Conservation (phyloP, 2,797 vertebrate genomes). For the Babyrousa celebensis region DNA sequence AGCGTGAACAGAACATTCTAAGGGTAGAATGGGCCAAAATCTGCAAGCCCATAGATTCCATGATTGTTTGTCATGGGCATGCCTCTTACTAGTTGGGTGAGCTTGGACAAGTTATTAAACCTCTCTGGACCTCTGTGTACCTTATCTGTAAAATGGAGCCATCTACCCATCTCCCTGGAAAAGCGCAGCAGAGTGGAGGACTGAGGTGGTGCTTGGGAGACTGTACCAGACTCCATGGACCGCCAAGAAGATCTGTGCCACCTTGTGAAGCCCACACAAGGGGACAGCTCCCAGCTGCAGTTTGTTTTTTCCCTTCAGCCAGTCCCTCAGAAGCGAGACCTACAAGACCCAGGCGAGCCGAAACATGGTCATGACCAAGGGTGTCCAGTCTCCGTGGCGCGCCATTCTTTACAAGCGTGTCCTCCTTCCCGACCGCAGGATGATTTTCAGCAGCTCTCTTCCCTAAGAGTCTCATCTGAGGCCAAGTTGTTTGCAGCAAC, state of each 20-base stretch:
- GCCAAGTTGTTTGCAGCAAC: background rate
- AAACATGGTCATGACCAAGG: background rate
- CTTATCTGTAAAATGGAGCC: constrained; percentile 67
- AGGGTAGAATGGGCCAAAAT: background rate
- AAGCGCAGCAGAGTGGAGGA: background rate
- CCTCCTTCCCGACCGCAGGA: background rate
- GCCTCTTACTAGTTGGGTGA: constrained; percentile 64
- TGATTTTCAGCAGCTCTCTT: constrained; percentile 49
- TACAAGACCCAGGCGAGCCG: background rate
- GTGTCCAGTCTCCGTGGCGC: background rate
- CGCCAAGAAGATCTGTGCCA: constrained; percentile 7
- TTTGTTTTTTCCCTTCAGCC: background rate
- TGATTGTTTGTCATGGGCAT: background rate
- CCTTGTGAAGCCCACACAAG: background rate
- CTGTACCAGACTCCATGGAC: rapidly evolving
- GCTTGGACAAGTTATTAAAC: constrained; percentile 47
- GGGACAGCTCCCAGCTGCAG: background rate
- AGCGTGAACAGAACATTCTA: background rate
- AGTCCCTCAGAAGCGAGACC: constrained; percentile 1
- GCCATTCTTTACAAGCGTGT: background rate
- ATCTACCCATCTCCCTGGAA: background rate
- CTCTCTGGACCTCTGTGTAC: constrained; percentile 50
- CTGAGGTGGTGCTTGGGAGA: constrained; percentile 16
- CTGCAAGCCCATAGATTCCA: background rate
- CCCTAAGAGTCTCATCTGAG: background rate